Evolutionary conservation across 2,113 vertebrate genomes (phyloP).

Genomic region (Carlito syrichta): DNA sequence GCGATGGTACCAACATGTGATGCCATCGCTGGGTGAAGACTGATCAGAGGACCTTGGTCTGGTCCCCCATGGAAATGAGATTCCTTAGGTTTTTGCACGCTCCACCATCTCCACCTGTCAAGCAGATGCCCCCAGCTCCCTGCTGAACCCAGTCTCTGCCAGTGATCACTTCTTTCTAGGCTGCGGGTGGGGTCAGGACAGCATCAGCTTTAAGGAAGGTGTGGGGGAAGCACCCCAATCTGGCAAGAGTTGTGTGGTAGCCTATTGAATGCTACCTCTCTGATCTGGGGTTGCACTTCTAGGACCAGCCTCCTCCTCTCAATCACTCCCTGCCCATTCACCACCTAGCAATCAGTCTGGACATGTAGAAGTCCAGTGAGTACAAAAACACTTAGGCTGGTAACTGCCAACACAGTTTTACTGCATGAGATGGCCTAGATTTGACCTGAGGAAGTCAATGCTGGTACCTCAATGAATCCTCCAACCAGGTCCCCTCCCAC

Average conservation of each 20-base stretch:
- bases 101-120: neutral
- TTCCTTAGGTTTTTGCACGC: neutral
- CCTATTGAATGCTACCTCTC: neutral
- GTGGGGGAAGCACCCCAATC: accelerated
- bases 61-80: neutral
- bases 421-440: slow-evolving; percentile 71
- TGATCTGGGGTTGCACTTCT: neutral
- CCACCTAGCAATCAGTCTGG: slow-evolving; percentile 64
- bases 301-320: slow-evolving; percentile 32
- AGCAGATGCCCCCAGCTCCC: slow-evolving; percentile 35
- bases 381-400: slow-evolving; percentile 77
- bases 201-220: no score
- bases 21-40: neutral
- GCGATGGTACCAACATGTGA: accelerated
- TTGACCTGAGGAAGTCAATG: slow-evolving; percentile 77
- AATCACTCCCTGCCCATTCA: slow-evolving; percentile 69
- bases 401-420: slow-evolving; percentile 75
- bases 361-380: slow-evolving; percentile 67
- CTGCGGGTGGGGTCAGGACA: neutral
- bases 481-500: neutral
- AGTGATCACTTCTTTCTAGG: neutral
- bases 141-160: slow-evolving; percentile 52
- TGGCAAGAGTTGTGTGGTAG: accelerated
- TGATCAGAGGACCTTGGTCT: neutral
- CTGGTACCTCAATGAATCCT: slow-evolving; percentile 73